phyloP scores from a whole-genome alignment of 2,797 vertebrate genomes.

The Cynopterus sphinx region DNA sequence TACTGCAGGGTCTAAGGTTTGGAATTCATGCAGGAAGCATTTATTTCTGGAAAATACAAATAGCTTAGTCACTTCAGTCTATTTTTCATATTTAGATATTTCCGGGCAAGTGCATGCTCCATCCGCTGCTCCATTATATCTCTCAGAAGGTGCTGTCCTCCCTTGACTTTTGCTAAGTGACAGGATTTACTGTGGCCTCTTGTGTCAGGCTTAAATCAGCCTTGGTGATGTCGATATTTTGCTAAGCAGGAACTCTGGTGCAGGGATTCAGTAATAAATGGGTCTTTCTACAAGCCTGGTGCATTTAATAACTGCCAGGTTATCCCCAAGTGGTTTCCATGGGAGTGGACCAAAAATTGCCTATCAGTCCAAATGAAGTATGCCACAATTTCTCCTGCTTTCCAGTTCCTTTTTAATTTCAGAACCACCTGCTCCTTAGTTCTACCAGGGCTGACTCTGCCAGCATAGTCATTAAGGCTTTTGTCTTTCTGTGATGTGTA shows the following conservation, averaged over 20 bases:
- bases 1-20: not conserved
- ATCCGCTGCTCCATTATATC: not conserved
- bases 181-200: constrained; percentile 18
- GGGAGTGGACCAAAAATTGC: not conserved
- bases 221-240: constrained; percentile 10
- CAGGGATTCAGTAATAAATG: constrained; percentile 41
- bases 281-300: constrained; percentile 12
- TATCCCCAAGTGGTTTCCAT: constrained; percentile 62
- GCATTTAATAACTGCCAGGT: constrained; percentile 42
- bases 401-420: constrained; percentile 73
- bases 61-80: not conserved
- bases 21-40: not conserved
- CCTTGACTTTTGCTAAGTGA: not conserved
- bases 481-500: constrained; percentile 42
- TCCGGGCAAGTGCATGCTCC: not conserved
- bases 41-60: constrained; percentile 20
- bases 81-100: constrained; percentile 23
- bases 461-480: not conserved
- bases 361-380: constrained; percentile 59
- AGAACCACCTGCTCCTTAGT: constrained; percentile 59
- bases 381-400: constrained; percentile 45
- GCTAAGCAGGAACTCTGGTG: constrained; percentile 38
- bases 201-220: constrained; percentile 58
- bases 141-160: constrained; percentile 29
- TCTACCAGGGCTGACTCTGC: constrained; percentile 1